Percentiles rank a stretch among this genome's conserved stretches.
Evolutionary conservation across 2,888 invertebrate species (phyloP).

Genomic region (Lasioglossum vierecki): DNA sequence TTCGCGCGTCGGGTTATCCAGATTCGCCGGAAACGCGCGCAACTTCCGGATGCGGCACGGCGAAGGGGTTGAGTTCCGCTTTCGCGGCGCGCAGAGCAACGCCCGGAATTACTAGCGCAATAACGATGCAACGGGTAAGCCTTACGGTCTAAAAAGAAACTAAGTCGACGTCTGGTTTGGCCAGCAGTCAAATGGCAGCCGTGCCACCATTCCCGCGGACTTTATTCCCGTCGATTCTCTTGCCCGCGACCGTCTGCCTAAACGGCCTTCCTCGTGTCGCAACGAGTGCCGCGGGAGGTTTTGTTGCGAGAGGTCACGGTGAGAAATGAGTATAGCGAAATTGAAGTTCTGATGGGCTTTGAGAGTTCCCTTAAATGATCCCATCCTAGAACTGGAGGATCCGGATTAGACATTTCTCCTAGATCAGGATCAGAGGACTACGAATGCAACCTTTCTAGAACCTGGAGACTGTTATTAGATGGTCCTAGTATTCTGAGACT

Average conservation of each 20-base stretch:
- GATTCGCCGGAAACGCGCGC: constrained; percentile 55
- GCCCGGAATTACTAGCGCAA: constrained; percentile 65
- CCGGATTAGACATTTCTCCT: too few relatives aligned
- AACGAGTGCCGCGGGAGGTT: constrained; percentile 14
- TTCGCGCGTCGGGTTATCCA: constrained; percentile 49
- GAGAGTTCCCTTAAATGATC: neutral
- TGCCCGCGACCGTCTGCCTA: constrained; percentile 22
- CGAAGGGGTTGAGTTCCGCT: neutral
- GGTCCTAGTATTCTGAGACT: too few relatives aligned
- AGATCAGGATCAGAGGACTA: too few relatives aligned
- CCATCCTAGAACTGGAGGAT: too few relatives aligned
- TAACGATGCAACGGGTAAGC: constrained; percentile 62
- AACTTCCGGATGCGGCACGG: constrained; percentile 8
- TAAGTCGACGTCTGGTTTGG: constrained; percentile 65
- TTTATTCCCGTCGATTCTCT: constrained; percentile 57
- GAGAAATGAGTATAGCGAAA: constrained; percentile 17
- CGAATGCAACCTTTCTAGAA: neutral
- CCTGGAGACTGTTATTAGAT: too few relatives aligned
- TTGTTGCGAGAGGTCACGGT: constrained; percentile 9
- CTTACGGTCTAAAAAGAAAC: constrained; percentile 70
- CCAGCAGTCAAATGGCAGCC: constrained; percentile 67
- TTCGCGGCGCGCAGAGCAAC: constrained; percentile 33
- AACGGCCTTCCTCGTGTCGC: constrained; percentile 34
- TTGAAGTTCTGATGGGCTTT: neutral
- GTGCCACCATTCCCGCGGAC: constrained; percentile 49